Conservation (phyloP, 2,888 invertebrate genomes). For the Camptogramma bilineatum region DNA sequence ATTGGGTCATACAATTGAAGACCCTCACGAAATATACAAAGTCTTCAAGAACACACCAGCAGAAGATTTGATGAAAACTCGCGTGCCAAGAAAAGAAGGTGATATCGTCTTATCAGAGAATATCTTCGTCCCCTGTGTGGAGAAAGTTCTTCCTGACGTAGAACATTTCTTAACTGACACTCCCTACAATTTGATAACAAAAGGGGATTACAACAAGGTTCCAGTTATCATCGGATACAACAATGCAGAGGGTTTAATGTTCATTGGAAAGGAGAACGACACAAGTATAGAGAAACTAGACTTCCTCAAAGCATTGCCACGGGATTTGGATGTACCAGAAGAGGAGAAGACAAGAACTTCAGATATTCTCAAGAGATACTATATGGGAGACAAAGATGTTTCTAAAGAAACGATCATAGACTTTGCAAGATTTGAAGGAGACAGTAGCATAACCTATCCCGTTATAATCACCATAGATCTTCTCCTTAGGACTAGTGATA, state of each 20-base stretch:
- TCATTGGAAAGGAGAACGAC: conserved; percentile 74
- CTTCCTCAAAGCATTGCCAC: conserved; percentile 64
- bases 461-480: conserved; percentile 62
- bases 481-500: conserved; percentile 53
- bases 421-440: conserved; percentile 71
- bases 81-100: conserved; percentile 69
- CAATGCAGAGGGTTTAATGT: conserved; percentile 73
- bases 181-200: conserved; percentile 65
- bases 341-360: conserved; percentile 55
- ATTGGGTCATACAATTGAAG: conserved; percentile 59
- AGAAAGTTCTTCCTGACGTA: conserved; percentile 54
- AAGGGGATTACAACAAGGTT: conserved; percentile 64
- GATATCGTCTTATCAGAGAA: conserved; percentile 72
- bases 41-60: conserved; percentile 59
- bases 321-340: conserved; percentile 64
- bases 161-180: conserved; percentile 64
- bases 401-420: conserved; percentile 64
- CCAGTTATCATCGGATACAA: conserved; percentile 75
- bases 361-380: conserved; percentile 65
- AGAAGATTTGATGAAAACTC: conserved; percentile 57
- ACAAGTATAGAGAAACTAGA: conserved; percentile 65
- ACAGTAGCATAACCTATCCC: conserved; percentile 68
- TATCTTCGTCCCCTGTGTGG: conserved; percentile 75
- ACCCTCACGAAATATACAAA: conserved; percentile 63
- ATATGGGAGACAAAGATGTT: conserved; percentile 69